Conservation (phyloP, 2,797 vertebrate species). For the Alectoris magna region DNA sequence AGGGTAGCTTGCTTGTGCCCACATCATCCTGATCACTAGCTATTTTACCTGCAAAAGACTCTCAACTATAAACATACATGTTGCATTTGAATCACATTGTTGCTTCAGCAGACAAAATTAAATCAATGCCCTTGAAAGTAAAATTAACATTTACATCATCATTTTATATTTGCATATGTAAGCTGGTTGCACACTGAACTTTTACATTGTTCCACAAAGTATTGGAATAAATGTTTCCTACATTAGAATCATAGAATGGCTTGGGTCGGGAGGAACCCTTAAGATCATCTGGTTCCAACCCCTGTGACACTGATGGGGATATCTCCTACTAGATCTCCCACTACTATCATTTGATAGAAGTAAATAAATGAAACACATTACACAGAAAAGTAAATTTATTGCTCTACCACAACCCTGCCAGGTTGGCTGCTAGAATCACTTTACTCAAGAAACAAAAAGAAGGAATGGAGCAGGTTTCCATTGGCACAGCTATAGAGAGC, state of each 20-base stretch:
- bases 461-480: not conserved
- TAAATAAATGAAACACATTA: not conserved
- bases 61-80: not conserved
- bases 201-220: not conserved
- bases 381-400: not conserved
- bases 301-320: not conserved
- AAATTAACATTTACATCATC: constrained; percentile 57
- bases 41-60: constrained; percentile 34
- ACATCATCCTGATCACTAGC: not conserved
- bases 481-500: not conserved
- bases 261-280: not conserved
- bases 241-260: not conserved
- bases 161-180: constrained; percentile 1
- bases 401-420: accelerated
- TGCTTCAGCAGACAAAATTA: constrained; percentile 57
- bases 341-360: not conserved
- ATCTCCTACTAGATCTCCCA: not conserved
- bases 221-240: not conserved
- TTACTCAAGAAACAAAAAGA: too few species aligned
- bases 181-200: constrained; percentile 30
- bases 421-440: too few species aligned
- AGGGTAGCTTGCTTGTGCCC: not conserved
- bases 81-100: constrained; percentile 31
- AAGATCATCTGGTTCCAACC: not conserved
- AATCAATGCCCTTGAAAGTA: constrained; percentile 30